Evolutionary conservation across 2,888 invertebrate species (phyloP), one percentile per base, ranked within the genome.

Genomic region (Chymomyza amoena): DNA sequence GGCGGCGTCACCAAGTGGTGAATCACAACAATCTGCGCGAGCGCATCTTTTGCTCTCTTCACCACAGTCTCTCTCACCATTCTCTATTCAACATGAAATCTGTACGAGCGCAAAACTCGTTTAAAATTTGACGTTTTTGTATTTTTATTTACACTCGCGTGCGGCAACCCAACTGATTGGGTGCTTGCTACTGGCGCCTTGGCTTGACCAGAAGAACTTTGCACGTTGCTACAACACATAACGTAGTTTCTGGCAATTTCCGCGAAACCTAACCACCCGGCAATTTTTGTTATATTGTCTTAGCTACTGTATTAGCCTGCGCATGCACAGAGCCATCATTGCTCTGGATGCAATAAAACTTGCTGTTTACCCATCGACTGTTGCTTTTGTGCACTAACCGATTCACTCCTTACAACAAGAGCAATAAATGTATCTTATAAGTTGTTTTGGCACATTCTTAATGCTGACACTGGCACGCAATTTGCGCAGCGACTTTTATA

Each of bases 81-180:
- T 18, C 51, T 62, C 28, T 66, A 64, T 45, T 16, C 18, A 61
- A 7, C 6, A 32, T 9, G 1, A 32, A 32, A 32, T 7, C 64
- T 57, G 64, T 56, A 69, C 54, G 66, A 62, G 69, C 64, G 1
- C 28, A 28, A 57, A 1, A 16, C 18, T 72, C 59, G 72, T 69
- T 75, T 73, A 75, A 80, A 78, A 51, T 76, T 70, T 61, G 69
- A 36, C 50, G 73, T 64, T 66, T 72, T 57, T 62, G 51, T 73
- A 64, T 78, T 83, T 87, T 83, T 85, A 70, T 78, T 83, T 83
- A 84, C 87, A 82, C 84, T 83, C 70, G 78, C 66, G 65, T 28
- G 73, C 70, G 65, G 9, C 64, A 4, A 28, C 13, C 20, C 9
- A 54, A 54, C 13, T 45, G 39, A 45, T 13, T 4, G 39, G 10